Base-by-base conservation (phyloP, 2,888 invertebrate genomes). In the Ennomos quercinarius region DNA sequence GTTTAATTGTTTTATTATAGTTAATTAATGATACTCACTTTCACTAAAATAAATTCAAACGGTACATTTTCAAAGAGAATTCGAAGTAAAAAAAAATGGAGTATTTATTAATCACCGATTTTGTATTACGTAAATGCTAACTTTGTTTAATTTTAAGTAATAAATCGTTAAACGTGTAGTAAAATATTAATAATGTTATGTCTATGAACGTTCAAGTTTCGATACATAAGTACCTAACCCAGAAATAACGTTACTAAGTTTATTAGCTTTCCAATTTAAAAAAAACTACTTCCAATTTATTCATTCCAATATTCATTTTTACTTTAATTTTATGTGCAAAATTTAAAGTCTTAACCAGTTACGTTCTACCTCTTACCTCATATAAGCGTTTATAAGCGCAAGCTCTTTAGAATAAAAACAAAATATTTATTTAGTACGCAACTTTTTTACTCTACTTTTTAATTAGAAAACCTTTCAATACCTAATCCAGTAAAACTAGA, bases 91-190 rank as follows among this genome's bases (percentile, higher is more conserved):
- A n/a, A n/a, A n/a, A n/a, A 44, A 38, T 27, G 5, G 27, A 27
- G 27, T 27, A 27, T 6, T n/a, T n/a, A 5, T 27, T 27, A 27
- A 27, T 27, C 27, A 27, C 27, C 27, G 6, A 27, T 27, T 27
- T 27, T 27, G 3, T 27, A 27, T 27, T 27, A 27, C 27, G 27
- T 27, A 27, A 27, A 27, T 5, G 27, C 27, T 27, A 27, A 27
- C 27, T 17, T 12, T 17, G 11, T 46, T 46, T 12, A 12, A 11
- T 10, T 38, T 12, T 38, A 38, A 13, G 38, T 36, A 9, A 27
- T 70, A 59, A 80, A 80, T 78, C 74, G 76, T 79, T 79, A 49
- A 45, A 44, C 40, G 34, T 49, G 35, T 55, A 51, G 39, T 13
- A 36, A 60, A 55, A 51, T 55, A 46, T 51, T 56, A 27, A 43